Conservation (phyloP, 2,113 vertebrate genomes). For the Coracopsis vasa region DNA sequence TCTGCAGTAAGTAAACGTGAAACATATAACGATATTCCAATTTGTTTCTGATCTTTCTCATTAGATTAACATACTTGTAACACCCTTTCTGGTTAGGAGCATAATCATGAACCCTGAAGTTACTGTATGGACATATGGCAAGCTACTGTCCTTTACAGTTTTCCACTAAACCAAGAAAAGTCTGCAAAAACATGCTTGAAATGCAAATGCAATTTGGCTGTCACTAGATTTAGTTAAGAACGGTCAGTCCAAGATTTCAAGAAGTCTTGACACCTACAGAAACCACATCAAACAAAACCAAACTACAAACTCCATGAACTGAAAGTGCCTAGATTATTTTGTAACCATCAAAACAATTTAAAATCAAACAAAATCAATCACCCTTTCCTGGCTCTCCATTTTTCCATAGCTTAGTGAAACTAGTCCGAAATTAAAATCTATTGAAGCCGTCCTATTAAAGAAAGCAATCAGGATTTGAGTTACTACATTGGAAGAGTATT, state of each 20-base stretch:
- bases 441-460: neutral
- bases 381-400: neutral
- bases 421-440: neutral
- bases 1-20: neutral
- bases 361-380: accelerated
- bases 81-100: neutral
- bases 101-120: neutral
- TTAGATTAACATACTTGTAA: neutral
- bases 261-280: neutral
- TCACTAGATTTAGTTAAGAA: neutral
- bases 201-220: neutral
- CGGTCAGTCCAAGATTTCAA: neutral
- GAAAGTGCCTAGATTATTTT: neutral
- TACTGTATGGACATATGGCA: neutral
- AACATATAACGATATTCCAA: neutral
- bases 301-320: neutral
- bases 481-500: neutral
- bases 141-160: neutral
- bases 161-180: neutral
- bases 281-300: neutral
- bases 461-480: neutral
- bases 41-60: neutral
- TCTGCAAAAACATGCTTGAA: neutral
- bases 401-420: neutral
- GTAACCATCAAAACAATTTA: neutral